Base-by-base conservation (phyloP, 2,797 vertebrate species). In the Chromobotia macracanthus region DNA sequence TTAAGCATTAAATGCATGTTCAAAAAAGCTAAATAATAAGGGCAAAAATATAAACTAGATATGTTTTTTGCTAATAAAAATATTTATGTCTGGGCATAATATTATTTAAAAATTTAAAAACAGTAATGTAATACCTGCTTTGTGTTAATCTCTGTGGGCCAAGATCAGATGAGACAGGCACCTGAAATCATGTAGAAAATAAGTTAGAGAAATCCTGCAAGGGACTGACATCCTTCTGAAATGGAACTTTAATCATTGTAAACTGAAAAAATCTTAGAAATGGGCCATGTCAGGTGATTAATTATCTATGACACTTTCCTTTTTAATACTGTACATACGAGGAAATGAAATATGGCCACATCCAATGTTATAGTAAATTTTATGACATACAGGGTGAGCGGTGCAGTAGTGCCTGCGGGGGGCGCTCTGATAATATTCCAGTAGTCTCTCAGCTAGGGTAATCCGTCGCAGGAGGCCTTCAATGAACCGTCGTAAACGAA, bases 401-500 rank as follows among this genome's bases (percentile, higher is more conserved):
- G 55, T 83, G 88, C 88, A 89, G 81, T 84, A 89, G 0, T 84
- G 79, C 28, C 88, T 86, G 70, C 91, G 89, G 75, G 90, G 84
- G 69, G 86, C 88, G 44, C 90, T 93, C 84, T 97, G 96, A 90
- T 98, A 98, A 84, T 95, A 96, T 63, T 98, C 95, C 82, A 99
- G 87, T 80, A 98, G 95, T 75, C 93, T 94, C 85, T 98, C 97
- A 0, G 97, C 96, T 87, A 97, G 84, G 8, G 96, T 95, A 23
- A 98, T 97, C 0, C 96, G 92, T 38, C 93, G 91, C 87, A 98
- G 81, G 53, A 98, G 91, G 87, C 93, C 95, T 91, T 98, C 97
- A 11, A 98, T 98, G 86, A 98, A 98, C 77, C 89, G 92, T 80
- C 96, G 95, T 78, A 98, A 95, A 63, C 95, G 89, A 41, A 96